A percentile compares a stretch with the other conserved stretches of the same genome.
These are phyloP conservation scores for Nudaria mundana DNA, from an alignment of 2,888 invertebrate genomes.

Conservation along the genomic window DNA sequence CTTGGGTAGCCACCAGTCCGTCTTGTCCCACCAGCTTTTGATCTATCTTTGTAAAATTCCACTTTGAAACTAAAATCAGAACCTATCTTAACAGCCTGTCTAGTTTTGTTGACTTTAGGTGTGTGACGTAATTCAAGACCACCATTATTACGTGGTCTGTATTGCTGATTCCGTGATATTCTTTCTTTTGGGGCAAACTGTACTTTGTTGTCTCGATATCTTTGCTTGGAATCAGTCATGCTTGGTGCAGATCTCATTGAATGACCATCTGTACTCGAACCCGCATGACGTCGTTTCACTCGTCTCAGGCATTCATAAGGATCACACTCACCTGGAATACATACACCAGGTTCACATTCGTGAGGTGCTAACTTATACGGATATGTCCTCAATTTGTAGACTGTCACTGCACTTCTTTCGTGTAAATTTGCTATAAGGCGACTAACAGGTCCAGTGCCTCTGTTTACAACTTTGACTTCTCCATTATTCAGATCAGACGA, in stretches of 20 bases:
- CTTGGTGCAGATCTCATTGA: constrained; percentile 3
- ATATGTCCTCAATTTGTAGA: constrained; percentile 5
- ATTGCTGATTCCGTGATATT: constrained; percentile 4
- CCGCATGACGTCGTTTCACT: background rate
- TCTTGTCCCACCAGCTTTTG: background rate
- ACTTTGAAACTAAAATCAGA: constrained; percentile 41
- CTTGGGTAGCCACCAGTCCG: too few relatives aligned
- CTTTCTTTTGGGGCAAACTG: constrained; percentile 12
- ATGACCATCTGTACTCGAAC: background rate
- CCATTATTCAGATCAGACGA: constrained; percentile 14
- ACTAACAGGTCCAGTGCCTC: constrained; percentile 2
- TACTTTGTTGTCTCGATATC: constrained; percentile 10
- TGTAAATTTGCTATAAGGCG: constrained; percentile 8
- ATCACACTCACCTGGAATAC: constrained; percentile 38
- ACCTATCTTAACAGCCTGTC: constrained; percentile 37
- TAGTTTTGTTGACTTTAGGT: constrained; percentile 9
- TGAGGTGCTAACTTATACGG: constrained; percentile 22
- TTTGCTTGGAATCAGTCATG: constrained; percentile 4
- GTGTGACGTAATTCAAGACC: constrained; percentile 3
- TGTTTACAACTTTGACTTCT: constrained; percentile 8
- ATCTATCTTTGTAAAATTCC: constrained; percentile 39
- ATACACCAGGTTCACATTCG: constrained; percentile 36
- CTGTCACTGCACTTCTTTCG: constrained; percentile 9
- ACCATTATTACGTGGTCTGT: background rate
- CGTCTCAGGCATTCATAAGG: constrained; percentile 10